These are phyloP conservation scores for Marronus borbonicus DNA, from an alignment of 2,888 invertebrate genomes.

Conservation along the genomic window DNA sequence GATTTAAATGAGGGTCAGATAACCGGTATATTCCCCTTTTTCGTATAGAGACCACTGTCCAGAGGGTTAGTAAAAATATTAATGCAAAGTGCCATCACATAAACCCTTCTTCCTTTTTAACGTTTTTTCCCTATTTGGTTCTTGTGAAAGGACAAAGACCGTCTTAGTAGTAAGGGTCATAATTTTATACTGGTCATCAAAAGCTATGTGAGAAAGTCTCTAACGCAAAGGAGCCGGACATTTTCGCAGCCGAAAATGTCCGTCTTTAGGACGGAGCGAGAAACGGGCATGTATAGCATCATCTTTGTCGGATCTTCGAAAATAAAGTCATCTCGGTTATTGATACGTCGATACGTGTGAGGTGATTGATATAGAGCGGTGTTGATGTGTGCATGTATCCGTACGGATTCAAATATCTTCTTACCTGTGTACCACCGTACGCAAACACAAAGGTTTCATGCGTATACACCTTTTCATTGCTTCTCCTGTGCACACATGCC, in stretches of 20 bases:
- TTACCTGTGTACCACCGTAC: conserved; percentile 65
- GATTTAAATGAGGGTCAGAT: conserved; percentile 25
- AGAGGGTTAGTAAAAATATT: conserved; percentile 33
- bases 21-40: conserved; percentile 43
- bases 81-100: conserved; percentile 39
- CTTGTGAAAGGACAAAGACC: conserved; percentile 36
- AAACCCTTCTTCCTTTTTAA: conserved; percentile 38
- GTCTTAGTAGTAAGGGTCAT: conserved; percentile 24
- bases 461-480: conserved; percentile 65
- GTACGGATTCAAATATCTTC: conserved; percentile 55
- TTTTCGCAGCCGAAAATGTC: neutral
- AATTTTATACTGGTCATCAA: conserved; percentile 37
- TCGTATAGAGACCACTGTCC: conserved; percentile 35
- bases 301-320: neutral
- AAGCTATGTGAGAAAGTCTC: conserved; percentile 24
- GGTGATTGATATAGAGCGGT: conserved; percentile 69
- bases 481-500: conserved; percentile 62
- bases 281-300: no score
- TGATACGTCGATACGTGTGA: conserved; percentile 69
- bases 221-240: neutral
- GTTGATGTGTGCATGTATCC: conserved; percentile 59
- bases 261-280: neutral
- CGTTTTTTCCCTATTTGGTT: conserved; percentile 13
- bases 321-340: conserved; percentile 59
- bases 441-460: conserved; percentile 66